Evolutionary conservation across 2,888 invertebrate species (phyloP), one percentile per base, ranked within the genome.

Genomic region (Dione vanillae): DNA sequence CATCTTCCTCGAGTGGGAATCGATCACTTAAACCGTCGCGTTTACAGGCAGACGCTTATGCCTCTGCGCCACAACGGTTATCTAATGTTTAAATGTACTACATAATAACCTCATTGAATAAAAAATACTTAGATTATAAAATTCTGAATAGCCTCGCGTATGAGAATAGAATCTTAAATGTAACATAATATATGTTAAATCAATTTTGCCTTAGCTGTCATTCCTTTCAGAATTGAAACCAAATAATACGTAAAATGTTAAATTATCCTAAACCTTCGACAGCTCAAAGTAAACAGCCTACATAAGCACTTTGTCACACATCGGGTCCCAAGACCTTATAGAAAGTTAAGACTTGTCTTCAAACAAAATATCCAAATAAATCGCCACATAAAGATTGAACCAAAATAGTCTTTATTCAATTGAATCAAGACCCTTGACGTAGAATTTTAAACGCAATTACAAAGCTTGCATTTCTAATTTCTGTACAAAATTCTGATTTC

Each of bases 381-480:
- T 67, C n/a, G 41, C 2, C 16, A 65, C 40, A 49, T 49, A 2
- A 7, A 5, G n/a, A 12, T 10, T 64, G 70, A 58, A 58, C 56
- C 2, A 75, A 70, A 58, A 10, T 66, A 20, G 59, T 51, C 73
- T 62, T 70, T 76, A 76, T 56, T 12, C 19, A 72, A 16, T 41
- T 0, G 19, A 10, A n/a, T 62, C 67, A 76, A 69, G 73, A 67
- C 20, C 56, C 66, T 71, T 14, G 6, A 64, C 49, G 37, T 37
- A 47, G 59, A 54, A 37, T 70, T 67, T 65, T 43, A 49, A 59
- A 67, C 41, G 59, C 27, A 56, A 59, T 41, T 61, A 59, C 66
- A 70, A 74, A 69, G 74, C 67, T 74, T 75, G 72, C 67, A 72
- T 74, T 73, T 74, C 76, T 77, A 75, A 77, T 77, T 75, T 67